Evolutionary conservation across 2,113 vertebrate species (phyloP).

Genomic region (Phoxinus phoxinus): DNA sequence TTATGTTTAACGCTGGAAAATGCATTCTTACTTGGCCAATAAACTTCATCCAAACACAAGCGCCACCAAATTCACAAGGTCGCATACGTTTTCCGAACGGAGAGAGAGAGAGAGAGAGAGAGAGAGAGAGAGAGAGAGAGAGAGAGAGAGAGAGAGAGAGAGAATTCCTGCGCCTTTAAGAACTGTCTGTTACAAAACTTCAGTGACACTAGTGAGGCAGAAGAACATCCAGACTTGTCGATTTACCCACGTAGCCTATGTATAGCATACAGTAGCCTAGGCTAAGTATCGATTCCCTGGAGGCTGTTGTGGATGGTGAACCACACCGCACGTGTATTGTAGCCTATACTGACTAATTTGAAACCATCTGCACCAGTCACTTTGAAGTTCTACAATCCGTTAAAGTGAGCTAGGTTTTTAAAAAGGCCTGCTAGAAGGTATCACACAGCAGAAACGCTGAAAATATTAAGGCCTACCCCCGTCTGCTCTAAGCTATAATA

Average conservation of each 20-base stretch:
- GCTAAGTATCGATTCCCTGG: constrained; percentile 61
- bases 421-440: background rate
- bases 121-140: constrained; percentile 33
- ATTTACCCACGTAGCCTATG: constrained; percentile 46
- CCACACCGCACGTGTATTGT: constrained; percentile 62
- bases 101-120: constrained; percentile 9
- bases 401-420: constrained; percentile 30
- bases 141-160: constrained; percentile 33
- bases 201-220: constrained; percentile 64
- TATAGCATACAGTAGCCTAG: background rate
- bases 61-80: background rate
- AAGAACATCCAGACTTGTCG: constrained; percentile 62
- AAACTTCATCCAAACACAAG: background rate
- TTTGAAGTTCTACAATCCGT: constrained; percentile 48
- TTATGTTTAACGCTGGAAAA: background rate
- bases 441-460: background rate
- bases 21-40: background rate
- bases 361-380: constrained; percentile 53
- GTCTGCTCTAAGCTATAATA: constrained; percentile 5
- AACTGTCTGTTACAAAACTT: constrained; percentile 67
- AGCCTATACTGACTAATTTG: constrained; percentile 47
- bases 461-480: constrained; percentile 1
- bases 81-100: background rate
- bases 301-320: constrained; percentile 71
- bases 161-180: constrained; percentile 74